A percentile compares a stretch with the other conserved stretches of the same genome.
phyloP scores from a whole-genome alignment of 2,797 vertebrate species.

The Hephaestus fuliginosus region DNA sequence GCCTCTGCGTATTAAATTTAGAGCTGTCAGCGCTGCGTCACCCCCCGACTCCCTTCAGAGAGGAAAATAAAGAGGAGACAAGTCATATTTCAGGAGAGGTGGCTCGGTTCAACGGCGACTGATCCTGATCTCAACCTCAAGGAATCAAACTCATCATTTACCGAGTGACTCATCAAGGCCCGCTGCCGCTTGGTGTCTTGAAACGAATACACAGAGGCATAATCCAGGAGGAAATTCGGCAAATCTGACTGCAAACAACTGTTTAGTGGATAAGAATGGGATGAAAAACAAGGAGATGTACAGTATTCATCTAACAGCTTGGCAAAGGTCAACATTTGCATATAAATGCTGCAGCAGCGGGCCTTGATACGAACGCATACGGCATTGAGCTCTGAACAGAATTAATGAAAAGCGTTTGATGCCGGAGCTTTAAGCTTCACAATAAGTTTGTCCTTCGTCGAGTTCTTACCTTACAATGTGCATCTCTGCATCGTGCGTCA shows the following conservation, averaged over 20 bases:
- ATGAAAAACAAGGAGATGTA: conserved; percentile 16
- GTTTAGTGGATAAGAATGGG: conserved; percentile 22
- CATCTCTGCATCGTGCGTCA: conserved; percentile 49
- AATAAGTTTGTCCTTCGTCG: conserved; percentile 41
- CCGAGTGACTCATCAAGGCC: conserved; percentile 5
- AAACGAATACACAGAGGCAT: conserved; percentile 24
- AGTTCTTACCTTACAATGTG: conserved; percentile 12
- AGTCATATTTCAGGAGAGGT: conserved; percentile 41
- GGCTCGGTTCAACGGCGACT: conserved; percentile 13
- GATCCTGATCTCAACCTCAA: conserved; percentile 33
- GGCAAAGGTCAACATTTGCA: conserved; percentile 69
- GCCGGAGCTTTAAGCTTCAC: conserved; percentile 9
- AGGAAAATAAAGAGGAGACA: conserved; percentile 39
- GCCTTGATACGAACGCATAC: conserved; percentile 41
- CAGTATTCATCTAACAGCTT: conserved; percentile 35
- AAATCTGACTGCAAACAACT: conserved; percentile 42
- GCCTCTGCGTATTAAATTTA: conserved; percentile 64
- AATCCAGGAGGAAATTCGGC: conserved; percentile 16
- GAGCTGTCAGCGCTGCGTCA: conserved; percentile 70
- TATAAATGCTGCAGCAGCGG: conserved; percentile 45
- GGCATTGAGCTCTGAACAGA: conserved; percentile 19
- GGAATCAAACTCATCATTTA: conserved; percentile 26
- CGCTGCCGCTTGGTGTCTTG: neutral
- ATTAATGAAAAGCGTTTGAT: conserved; percentile 36
- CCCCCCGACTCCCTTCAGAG: neutral